phyloP scores from a whole-genome alignment of 2,888 invertebrate species.

The Escarpia spicata region DNA sequence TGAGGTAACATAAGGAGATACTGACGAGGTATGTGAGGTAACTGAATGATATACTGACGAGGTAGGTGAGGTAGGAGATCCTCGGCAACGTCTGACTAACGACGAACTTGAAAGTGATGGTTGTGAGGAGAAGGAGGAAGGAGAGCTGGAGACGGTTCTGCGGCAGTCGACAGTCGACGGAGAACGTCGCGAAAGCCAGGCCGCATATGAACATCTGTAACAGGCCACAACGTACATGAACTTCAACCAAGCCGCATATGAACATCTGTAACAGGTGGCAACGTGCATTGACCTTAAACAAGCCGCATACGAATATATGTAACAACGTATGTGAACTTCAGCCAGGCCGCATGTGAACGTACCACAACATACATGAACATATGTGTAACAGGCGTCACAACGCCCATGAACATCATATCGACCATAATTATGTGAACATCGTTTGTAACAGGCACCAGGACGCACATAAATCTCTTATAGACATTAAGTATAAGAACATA shows the following conservation, averaged over 20 bases:
- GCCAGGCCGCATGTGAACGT: not conserved
- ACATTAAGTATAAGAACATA: no score
- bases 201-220: constrained; percentile 50
- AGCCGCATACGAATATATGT: not conserved
- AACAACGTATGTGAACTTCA: not conserved
- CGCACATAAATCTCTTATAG: no score
- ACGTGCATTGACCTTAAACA: not conserved
- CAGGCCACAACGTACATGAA: not conserved
- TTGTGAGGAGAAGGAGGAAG: constrained; percentile 49
- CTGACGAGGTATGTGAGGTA: not conserved
- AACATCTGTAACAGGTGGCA: not conserved
- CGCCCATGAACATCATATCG: not conserved
- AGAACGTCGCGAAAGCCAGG: constrained; percentile 48
- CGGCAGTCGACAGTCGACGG: constrained; percentile 45
- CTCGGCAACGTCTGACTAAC: constrained; percentile 49
- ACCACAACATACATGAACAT: not conserved
- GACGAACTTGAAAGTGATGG: constrained; percentile 52
- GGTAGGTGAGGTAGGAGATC: constrained; percentile 50
- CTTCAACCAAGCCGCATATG: not conserved
- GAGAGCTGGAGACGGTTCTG: constrained; percentile 51
- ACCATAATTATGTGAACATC: not conserved
- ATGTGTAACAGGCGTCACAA: not conserved
- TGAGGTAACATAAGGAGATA: not conserved
- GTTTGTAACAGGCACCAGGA: not conserved
- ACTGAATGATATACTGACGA: constrained; percentile 37